Evolutionary conservation across 2,888 invertebrate genomes (phyloP), one percentile per base, ranked within the genome.

Genomic region (Leptinotarsa juncta): DNA sequence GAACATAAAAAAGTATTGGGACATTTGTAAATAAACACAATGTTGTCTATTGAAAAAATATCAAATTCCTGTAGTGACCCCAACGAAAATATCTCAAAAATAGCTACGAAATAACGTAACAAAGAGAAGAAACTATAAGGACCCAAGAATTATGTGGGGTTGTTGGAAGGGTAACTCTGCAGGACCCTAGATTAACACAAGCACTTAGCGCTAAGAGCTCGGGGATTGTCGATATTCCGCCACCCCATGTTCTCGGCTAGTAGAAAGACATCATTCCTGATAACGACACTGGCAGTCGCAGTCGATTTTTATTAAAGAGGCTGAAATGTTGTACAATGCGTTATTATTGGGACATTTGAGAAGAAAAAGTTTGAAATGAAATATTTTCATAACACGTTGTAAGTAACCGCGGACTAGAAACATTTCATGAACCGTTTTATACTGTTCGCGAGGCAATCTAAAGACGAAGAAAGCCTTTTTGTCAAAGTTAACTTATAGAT

Each of bases 151-250:
- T 53, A 26, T 51, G 53, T 51, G 67, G 51, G 67, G 51, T 49
- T 51, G 67, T 49, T 42, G 32, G 67, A 67, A 62, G 67, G 67
- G 67, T 67, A 67, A 53, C 53, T 51, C 51, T 67, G 67, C 53
- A 53, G 53, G 67, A 67, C 67, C 51, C 67, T 51, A 67, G 67
- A 67, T 67, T 50, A 68, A 53, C 50, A 18, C 42, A 83, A 82
- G 84, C 86, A 85, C 86, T 86, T 85, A 86, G 84, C 83, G 84
- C 85, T 86, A 86, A 86, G 86, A 85, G 86, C 86, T 69, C 53
- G 26, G 68, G 68, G 68, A 42, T 55, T 55, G 68, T 55, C 53
- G 68, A 51, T 62, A 62, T 50, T 53, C 71, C 20, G 62, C 65
- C 71, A 60, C 71, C 62, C 65, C 71, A 23, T 62, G 14, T 62